Evolutionary conservation across 2,888 invertebrate genomes (phyloP).

Genomic region (Microplitis manilae): DNA sequence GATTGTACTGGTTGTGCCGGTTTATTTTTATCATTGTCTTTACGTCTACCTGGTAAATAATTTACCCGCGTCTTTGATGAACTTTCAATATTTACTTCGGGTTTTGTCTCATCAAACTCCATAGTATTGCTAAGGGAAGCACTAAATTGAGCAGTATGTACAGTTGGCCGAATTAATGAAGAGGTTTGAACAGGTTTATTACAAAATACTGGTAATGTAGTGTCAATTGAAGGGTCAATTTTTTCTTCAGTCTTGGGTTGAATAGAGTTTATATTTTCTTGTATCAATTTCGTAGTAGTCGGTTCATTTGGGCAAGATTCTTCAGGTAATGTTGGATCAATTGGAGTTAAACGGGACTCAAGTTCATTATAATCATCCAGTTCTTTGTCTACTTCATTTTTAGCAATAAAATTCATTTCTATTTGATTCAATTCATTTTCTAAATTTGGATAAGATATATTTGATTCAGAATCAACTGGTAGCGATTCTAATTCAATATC

Average conservation of each 20-base stretch:
- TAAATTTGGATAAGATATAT: not conserved
- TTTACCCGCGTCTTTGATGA: not conserved
- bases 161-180: not conserved
- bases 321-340: not conserved
- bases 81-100: not conserved
- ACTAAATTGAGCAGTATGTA: not conserved
- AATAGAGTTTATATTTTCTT: conserved; percentile 9
- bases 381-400: not conserved
- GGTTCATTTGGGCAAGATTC: not conserved
- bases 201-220: not conserved
- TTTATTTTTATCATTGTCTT: conserved; percentile 33
- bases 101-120: not conserved
- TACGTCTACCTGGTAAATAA: not conserved
- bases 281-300: not conserved
- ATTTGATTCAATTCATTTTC: not conserved
- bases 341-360: not conserved
- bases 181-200: not conserved
- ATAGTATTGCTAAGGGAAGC: not conserved
- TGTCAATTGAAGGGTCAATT: not conserved
- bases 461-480: not conserved
- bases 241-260: not conserved
- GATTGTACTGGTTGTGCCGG: conserved; percentile 47
- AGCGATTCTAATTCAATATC: not conserved
- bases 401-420: not conserved
- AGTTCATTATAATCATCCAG: not conserved